Evolutionary conservation across 2,888 invertebrate species (phyloP).

Genomic region (Mythimna impura): DNA sequence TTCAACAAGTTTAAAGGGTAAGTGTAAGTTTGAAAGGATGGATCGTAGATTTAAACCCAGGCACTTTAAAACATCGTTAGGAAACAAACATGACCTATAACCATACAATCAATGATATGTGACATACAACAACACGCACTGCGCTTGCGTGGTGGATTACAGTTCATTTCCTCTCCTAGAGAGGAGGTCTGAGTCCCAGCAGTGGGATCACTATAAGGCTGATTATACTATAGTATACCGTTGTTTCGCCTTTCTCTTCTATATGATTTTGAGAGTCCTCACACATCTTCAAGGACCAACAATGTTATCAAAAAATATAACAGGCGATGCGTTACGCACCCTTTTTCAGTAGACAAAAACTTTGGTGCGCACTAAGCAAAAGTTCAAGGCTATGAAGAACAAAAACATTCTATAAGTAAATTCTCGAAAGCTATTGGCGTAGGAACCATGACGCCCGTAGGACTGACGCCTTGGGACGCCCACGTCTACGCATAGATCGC

Average conservation of each 20-base stretch:
- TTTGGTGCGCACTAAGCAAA: slow-evolving; percentile 25
- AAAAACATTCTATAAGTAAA: slow-evolving; percentile 23
- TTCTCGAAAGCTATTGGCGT: slow-evolving; percentile 11
- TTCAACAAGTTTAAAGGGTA: slow-evolving; percentile 8
- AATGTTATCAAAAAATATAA: background rate
- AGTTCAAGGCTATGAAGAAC: slow-evolving; percentile 42
- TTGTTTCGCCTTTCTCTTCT: background rate
- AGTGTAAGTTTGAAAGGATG: background rate
- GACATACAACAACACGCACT: too few species aligned
- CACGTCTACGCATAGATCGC: slow-evolving; percentile 23
- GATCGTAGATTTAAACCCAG: background rate
- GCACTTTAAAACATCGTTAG: too few species aligned
- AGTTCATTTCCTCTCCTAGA: too few species aligned
- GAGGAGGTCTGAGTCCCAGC: too few species aligned
- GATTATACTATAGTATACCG: background rate
- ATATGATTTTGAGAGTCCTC: background rate
- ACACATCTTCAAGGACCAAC: background rate
- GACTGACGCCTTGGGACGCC: slow-evolving; percentile 48
- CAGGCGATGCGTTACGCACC: background rate
- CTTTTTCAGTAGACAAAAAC: slow-evolving; percentile 9
- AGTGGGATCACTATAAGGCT: too few species aligned
- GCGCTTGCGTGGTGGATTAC: too few species aligned
- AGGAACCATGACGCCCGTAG: slow-evolving; percentile 40
- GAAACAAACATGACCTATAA: too few species aligned
- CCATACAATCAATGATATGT: too few species aligned